phyloP scores from a whole-genome alignment of 2,797 vertebrate genomes.

The Potorous gilbertii region DNA sequence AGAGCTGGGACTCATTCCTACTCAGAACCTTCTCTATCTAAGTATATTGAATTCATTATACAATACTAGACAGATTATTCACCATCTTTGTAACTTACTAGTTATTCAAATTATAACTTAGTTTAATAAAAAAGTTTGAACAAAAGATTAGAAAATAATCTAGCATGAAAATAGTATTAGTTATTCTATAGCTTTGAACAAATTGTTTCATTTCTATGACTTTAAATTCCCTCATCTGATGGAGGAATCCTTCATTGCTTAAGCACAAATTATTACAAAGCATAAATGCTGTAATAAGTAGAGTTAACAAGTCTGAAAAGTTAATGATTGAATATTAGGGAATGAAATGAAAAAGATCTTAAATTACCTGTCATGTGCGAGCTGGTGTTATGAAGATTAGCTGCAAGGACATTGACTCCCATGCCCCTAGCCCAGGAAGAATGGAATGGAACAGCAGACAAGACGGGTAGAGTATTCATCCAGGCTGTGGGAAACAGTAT shows the following conservation, averaged over 20 bases:
- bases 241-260: neutral
- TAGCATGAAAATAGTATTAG: constrained; percentile 9
- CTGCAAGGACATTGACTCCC: constrained; percentile 80
- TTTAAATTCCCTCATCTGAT: constrained; percentile 25
- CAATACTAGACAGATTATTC: neutral
- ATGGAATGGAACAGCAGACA: constrained; percentile 82
- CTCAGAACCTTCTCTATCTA: neutral
- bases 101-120: neutral
- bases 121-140: neutral
- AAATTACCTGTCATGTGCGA: constrained; percentile 81
- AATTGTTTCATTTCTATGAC: constrained; percentile 8
- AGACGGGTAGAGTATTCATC: constrained; percentile 81
- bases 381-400: constrained; percentile 75
- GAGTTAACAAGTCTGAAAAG: constrained; percentile 13
- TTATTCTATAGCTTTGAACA: neutral
- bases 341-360: neutral
- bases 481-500: constrained; percentile 80
- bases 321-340: neutral
- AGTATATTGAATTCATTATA: neutral
- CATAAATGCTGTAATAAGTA: neutral
- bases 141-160: constrained; percentile 21
- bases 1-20: neutral
- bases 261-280: neutral
- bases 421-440: constrained; percentile 83
- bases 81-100: neutral